Percentiles rank a stretch among this genome's conserved stretches.
Evolutionary conservation across 1,140 invertebrate species (phyloP).

Genomic region (Bombus breviceps): DNA sequence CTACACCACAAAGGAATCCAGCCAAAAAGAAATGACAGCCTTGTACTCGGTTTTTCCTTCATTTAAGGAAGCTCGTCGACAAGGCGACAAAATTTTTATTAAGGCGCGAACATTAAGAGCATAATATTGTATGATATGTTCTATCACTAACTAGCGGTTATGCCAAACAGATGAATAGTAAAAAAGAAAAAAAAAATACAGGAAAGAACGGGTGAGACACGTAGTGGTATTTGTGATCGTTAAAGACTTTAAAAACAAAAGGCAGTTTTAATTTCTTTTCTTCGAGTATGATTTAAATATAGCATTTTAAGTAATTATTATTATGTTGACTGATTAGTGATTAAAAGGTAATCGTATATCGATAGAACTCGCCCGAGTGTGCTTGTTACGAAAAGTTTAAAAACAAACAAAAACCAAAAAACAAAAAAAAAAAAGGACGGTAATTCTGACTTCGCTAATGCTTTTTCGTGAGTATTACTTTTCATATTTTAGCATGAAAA

Average conservation of each 20-base stretch:
- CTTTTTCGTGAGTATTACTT: conserved; percentile 48
- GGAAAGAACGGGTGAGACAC: conserved; percentile 1
- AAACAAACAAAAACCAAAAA: conserved; percentile 4
- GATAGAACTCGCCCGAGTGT: conserved; percentile 27
- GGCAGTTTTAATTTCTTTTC: conserved; percentile 14
- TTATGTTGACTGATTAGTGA: conserved; percentile 52
- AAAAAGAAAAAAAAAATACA: background rate
- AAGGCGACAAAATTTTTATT: conserved; percentile 40
- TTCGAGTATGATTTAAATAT: conserved; percentile 38
- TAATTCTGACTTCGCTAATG: conserved; percentile 16
- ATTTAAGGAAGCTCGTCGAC: conserved; percentile 53
- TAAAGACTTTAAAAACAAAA: conserved; percentile 23
- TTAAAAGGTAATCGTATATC: conserved; percentile 31
- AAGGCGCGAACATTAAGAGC: conserved; percentile 33
- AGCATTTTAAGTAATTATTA: conserved; percentile 48
- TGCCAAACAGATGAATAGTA: conserved; percentile 21
- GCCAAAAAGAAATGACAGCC: conserved; percentile 90
- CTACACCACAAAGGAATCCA: conserved; percentile 94
- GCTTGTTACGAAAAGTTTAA: conserved; percentile 30
- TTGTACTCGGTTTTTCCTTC: conserved; percentile 70
- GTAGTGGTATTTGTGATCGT: conserved; percentile 40
- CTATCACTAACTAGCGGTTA: conserved; percentile 39
- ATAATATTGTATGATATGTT: conserved; percentile 43
- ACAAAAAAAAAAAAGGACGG: background rate
- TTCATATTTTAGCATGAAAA: conserved; percentile 58